phyloP scores from a whole-genome alignment of 2,113 vertebrate species.

The Neolamprologus sp. region DNA sequence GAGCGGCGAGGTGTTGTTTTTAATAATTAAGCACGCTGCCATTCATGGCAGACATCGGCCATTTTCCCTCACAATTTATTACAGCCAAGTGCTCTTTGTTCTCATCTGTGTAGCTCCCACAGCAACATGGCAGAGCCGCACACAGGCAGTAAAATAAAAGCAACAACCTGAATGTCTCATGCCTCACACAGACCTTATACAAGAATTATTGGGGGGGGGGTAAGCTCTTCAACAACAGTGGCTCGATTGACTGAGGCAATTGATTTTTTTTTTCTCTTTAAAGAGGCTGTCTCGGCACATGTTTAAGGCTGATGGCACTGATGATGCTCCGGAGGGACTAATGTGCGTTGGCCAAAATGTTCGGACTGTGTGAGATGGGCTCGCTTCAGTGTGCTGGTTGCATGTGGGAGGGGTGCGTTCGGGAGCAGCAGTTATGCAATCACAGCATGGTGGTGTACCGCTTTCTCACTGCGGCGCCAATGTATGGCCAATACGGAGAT shows the following conservation, averaged over 20 bases:
- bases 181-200: background rate
- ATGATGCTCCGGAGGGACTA: background rate
- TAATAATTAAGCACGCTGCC: constrained; percentile 35
- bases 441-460: constrained; percentile 53
- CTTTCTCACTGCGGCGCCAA: constrained; percentile 50
- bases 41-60: constrained; percentile 57
- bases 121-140: constrained; percentile 42
- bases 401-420: constrained; percentile 55
- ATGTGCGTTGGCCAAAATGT: background rate
- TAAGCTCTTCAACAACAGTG: background rate
- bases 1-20: constrained; percentile 10
- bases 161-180: background rate
- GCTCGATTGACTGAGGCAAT: background rate
- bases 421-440: constrained; percentile 71
- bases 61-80: constrained; percentile 64
- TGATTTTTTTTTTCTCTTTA: background rate
- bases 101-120: constrained; percentile 10
- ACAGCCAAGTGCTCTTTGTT: constrained; percentile 58
- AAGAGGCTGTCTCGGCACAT: background rate
- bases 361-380: constrained; percentile 10
- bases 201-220: constrained; percentile 1
- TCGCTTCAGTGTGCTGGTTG: background rate
- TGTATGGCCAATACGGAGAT: constrained; percentile 49
- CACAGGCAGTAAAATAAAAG: background rate
- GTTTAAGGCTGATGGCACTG: background rate